Evolutionary conservation across 2,888 invertebrate genomes (phyloP).

Genomic region (Macrophya annulata): DNA sequence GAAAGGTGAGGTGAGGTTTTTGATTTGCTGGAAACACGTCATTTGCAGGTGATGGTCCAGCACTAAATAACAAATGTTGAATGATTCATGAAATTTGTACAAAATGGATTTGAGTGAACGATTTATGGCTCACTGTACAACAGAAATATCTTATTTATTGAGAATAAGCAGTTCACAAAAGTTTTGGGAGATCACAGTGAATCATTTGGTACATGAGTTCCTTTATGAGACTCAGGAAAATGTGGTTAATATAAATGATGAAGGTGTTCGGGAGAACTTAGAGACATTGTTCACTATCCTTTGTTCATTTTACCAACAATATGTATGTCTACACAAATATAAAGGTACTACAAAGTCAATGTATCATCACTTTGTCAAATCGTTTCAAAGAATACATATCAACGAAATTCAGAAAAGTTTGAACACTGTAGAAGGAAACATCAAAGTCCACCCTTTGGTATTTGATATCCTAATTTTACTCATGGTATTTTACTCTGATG

Average conservation of each 20-base stretch:
- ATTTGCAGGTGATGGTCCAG: neutral
- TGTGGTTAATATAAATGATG: neutral
- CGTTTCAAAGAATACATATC: neutral
- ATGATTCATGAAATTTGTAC: neutral
- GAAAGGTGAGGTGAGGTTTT: too few relatives aligned
- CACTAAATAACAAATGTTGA: neutral
- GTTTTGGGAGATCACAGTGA: neutral
- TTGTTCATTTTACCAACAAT: slow-evolving; percentile 1
- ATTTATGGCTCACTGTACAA: slow-evolving; percentile 4
- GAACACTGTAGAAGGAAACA: neutral
- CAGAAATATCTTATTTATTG: neutral
- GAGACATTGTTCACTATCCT: slow-evolving; percentile 4
- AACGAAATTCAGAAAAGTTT: neutral
- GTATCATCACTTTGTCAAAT: neutral
- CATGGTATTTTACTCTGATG: slow-evolving; percentile 63
- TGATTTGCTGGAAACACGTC: neutral
- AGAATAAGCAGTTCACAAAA: neutral
- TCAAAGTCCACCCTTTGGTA: neutral
- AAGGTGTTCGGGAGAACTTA: neutral
- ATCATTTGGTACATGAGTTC: neutral
- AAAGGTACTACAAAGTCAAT: neutral
- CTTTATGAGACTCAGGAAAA: neutral
- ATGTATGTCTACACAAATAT: neutral
- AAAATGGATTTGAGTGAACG: slow-evolving; percentile 34
- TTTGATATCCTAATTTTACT: slow-evolving; percentile 68